phyloP scores from a whole-genome alignment of 2,797 vertebrate species.

The Cryptoblepharus egeriae region DNA sequence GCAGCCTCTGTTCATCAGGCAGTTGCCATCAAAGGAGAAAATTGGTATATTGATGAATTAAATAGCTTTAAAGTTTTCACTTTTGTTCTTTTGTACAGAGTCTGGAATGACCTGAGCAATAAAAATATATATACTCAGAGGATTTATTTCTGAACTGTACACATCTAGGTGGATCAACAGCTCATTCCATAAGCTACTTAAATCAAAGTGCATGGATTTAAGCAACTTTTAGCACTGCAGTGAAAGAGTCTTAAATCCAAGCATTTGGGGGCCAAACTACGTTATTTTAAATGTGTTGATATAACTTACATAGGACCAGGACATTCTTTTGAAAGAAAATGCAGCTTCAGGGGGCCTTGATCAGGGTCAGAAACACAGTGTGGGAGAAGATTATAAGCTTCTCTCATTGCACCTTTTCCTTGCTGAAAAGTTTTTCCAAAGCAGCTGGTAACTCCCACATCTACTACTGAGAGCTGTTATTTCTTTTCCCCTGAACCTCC shows the following conservation, averaged over 20 bases:
- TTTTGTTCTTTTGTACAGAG: not conserved
- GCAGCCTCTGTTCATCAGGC: rapidly evolving
- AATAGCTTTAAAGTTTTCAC: conserved; percentile 9
- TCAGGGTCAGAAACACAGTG: too few species aligned
- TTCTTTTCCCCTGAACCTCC: too few species aligned
- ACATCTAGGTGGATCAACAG: conserved; percentile 2
- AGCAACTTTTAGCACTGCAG: not conserved
- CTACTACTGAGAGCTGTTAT: too few species aligned
- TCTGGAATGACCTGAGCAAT: conserved; percentile 11
- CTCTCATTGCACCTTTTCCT: too few species aligned
- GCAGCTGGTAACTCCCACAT: too few species aligned
- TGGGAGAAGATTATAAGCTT: too few species aligned
- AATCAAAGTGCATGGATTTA: conserved; percentile 1
- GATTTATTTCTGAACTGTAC: conserved; percentile 5
- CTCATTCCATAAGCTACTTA: not conserved
- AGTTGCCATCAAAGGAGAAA: not conserved
- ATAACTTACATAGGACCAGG: too few species aligned
- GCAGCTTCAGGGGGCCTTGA: too few species aligned
- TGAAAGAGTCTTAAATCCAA: not conserved
- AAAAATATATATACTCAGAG: not conserved
- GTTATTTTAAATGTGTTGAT: too few species aligned
- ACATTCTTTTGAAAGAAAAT: too few species aligned
- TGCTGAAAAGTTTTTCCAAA: too few species aligned
- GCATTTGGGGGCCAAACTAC: not conserved
- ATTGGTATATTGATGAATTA: not conserved